Evolutionary conservation across 2,797 vertebrate species (phyloP), one percentile per base, ranked within the genome.

Genomic region (Danio aesculapii): DNA sequence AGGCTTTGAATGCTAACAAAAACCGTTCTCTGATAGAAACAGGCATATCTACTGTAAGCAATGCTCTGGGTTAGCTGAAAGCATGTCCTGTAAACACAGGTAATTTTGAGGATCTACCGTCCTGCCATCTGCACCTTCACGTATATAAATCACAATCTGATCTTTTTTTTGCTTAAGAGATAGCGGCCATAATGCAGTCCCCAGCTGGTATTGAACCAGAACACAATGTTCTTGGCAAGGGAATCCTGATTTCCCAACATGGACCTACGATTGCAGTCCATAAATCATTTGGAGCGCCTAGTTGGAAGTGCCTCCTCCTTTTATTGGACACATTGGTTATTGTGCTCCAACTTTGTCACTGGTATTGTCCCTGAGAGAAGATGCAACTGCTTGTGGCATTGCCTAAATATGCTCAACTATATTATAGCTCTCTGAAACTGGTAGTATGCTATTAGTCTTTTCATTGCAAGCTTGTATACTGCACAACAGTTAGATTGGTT

Each of bases 1-100:
- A 72, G 16, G 58, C n/a, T 55, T 72, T 62, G 58, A 84, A 70
- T 79, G 85, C 87, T 84, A 16, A 75, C 81, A 75, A 85, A 66
- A 92, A 90, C 78, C 81, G 81, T 79, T 74, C 87, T 91, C 86
- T 55, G 87, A 88, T 84, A 79, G 70, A 89, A 90, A 90, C 81
- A 66, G 78, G 77, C 79, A 86, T 89, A 89, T 88, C 79, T 47
- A 17, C 66, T 30, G 30, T 30, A 30, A 30, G 62, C 69, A 55
- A 58, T 70, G 68, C 67, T 70, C 82, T 52, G 61, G 75, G 62
- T 84, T 88, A 88, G 91, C 86, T 83, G 84, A 88, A 91, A 91
- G 89, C 81, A 84, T 88, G 86, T 89, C 85, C 85, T 73, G 81
- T 83, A 91, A 89, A 90, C 84, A 87, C 79, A 55, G 63, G 86